These are phyloP conservation scores for Mola mola DNA, from an alignment of 2,113 vertebrate species.

Conservation along the genomic window DNA sequence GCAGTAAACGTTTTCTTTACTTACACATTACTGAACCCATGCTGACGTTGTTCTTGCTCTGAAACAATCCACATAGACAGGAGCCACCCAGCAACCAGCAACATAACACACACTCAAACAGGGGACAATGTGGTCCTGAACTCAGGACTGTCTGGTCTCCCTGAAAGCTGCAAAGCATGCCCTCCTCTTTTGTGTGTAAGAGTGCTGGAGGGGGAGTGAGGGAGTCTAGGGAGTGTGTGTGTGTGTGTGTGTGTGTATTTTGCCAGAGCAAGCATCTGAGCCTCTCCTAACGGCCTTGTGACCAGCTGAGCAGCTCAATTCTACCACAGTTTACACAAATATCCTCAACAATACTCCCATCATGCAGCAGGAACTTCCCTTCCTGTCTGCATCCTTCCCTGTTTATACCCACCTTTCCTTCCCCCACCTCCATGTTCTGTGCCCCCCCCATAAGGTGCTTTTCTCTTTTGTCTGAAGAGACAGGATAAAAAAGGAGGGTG, in stretches of 20 bases:
- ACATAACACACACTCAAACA: constrained; percentile 26
- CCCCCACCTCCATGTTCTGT: neutral
- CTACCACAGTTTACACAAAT: constrained; percentile 55
- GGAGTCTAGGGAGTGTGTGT: constrained; percentile 6
- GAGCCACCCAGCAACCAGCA: neutral
- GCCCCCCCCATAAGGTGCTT: no score
- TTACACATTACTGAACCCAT: constrained; percentile 79
- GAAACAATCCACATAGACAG: constrained; percentile 27
- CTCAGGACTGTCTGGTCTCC: no score
- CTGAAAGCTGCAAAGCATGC: neutral
- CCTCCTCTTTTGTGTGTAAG: constrained; percentile 13
- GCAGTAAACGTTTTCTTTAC: constrained; percentile 23
- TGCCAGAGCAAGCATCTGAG: constrained; percentile 11
- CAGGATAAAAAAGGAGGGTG: no score
- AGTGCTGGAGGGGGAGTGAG: neutral
- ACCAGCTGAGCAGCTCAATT: constrained; percentile 42
- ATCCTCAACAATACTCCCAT: constrained; percentile 54
- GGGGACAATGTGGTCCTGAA: neutral
- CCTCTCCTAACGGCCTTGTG: constrained; percentile 44
- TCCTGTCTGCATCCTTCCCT: constrained; percentile 39
- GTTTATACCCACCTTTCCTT: constrained; percentile 5
- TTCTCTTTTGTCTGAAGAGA: no score
- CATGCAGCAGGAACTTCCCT: constrained; percentile 31
- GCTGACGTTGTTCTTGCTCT: constrained; percentile 27
- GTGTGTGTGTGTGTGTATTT: constrained; percentile 8